These are phyloP conservation scores for Drosophila auraria DNA, from an alignment of 1,140 invertebrate genomes.

Conservation along the genomic window DNA sequence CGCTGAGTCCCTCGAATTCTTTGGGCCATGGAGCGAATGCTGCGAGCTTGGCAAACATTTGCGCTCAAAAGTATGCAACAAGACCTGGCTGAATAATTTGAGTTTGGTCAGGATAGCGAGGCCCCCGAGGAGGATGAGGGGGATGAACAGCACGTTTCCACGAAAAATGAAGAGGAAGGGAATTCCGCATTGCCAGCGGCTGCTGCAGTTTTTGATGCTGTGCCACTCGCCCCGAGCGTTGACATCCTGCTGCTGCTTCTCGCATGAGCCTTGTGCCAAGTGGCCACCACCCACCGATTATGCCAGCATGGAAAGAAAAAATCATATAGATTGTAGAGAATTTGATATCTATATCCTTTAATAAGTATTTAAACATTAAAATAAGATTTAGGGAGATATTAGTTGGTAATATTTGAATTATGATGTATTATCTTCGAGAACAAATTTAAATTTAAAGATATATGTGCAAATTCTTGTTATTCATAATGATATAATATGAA, in stretches of 20 bases:
- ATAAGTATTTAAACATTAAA: too few relatives aligned
- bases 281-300: constrained; percentile 56
- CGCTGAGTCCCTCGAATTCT: constrained; percentile 31
- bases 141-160: background rate
- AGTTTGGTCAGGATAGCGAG: constrained; percentile 56
- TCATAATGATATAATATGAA: too few relatives aligned
- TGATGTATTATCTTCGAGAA: too few relatives aligned
- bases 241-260: constrained; percentile 50
- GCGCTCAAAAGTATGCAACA: constrained; percentile 79
- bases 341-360: background rate
- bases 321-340: background rate
- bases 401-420: too few relatives aligned
- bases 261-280: constrained; percentile 49
- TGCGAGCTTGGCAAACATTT: constrained; percentile 75
- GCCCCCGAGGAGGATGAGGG: background rate
- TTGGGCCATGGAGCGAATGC: constrained; percentile 53
- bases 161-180: constrained; percentile 3
- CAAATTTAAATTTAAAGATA: too few relatives aligned
- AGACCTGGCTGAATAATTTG: constrained; percentile 79
- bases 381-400: too few relatives aligned
- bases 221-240: constrained; percentile 58
- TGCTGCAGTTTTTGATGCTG: constrained; percentile 50
- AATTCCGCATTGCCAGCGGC: constrained; percentile 61
- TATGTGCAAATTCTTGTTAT: too few relatives aligned
- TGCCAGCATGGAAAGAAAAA: constrained; percentile 5